Evolutionary conservation across 2,797 vertebrate species (phyloP).

Genomic region (Chiloscyllium punctatum): DNA sequence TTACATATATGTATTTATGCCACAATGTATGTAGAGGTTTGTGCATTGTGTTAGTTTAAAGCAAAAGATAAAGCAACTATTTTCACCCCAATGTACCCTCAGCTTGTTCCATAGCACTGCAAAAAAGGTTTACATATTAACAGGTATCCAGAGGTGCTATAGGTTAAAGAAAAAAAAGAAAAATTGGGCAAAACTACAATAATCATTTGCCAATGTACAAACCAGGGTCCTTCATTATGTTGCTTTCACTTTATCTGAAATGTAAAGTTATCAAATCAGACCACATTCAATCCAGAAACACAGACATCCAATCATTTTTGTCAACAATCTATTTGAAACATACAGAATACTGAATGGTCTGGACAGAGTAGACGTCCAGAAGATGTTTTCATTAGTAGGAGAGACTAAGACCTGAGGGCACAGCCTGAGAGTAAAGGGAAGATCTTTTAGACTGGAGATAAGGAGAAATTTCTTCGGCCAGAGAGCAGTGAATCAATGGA

Average conservation of each 20-base stretch:
- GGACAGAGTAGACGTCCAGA: too few relatives aligned
- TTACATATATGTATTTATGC: too few relatives aligned
- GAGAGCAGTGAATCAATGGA: too few relatives aligned
- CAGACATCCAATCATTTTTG: neutral
- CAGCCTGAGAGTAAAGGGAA: too few relatives aligned
- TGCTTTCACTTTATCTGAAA: neutral
- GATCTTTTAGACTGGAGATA: too few relatives aligned
- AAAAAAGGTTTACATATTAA: neutral
- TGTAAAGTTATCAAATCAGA: neutral
- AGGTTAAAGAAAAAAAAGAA: neutral
- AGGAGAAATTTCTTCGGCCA: too few relatives aligned
- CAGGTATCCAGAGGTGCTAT: neutral
- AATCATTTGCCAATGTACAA: neutral
- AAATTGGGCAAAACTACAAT: neutral
- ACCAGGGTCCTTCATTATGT: neutral
- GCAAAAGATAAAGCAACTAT: neutral
- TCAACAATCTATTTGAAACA: too few relatives aligned
- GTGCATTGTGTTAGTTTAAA: too few relatives aligned
- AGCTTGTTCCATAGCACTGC: neutral
- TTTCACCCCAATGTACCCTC: neutral
- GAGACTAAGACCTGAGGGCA: too few relatives aligned
- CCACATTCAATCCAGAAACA: slow-evolving; percentile 17
- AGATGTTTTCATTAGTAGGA: too few relatives aligned
- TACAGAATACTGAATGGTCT: too few relatives aligned
- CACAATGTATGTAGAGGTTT: too few relatives aligned